phyloP scores from a whole-genome alignment of 2,113 vertebrate genomes.

The Poicephalus gulielmi region DNA sequence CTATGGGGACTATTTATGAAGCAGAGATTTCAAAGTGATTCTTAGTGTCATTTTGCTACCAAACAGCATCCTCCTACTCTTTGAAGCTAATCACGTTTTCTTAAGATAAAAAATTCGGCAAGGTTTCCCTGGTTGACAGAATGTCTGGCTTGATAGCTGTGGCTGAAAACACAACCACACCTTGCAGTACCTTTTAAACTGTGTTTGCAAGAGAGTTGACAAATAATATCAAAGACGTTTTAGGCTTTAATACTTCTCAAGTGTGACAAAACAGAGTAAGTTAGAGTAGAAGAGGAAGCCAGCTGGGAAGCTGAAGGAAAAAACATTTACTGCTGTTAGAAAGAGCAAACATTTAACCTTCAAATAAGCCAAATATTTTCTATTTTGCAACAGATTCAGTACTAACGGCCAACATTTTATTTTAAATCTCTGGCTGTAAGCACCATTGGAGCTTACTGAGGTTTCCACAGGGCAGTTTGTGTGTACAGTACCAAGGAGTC shows the following conservation, averaged over 20 bases:
- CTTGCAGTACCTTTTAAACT: neutral
- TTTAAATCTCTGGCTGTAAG: neutral
- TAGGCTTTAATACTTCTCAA: neutral
- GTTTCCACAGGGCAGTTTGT: neutral
- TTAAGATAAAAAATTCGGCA: neutral
- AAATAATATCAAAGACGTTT: constrained; percentile 17
- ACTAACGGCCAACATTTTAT: neutral
- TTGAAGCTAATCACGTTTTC: neutral
- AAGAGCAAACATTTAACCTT: neutral
- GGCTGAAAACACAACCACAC: neutral
- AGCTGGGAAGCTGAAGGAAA: neutral
- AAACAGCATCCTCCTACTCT: neutral
- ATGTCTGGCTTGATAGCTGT: neutral
- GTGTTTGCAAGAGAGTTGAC: neutral
- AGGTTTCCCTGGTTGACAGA: neutral
- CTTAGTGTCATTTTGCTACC: neutral
- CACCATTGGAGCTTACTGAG: neutral
- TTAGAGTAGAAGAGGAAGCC: neutral
- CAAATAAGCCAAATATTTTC: neutral
- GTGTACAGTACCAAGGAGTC: neutral
- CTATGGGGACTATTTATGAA: neutral
- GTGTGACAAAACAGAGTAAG: constrained; percentile 29
- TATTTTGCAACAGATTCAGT: neutral
- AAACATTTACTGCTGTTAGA: constrained; percentile 11
- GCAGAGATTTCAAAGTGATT: neutral